phyloP scores from a whole-genome alignment of 2,888 invertebrate genomes.

The Drosophila kuntzei region DNA sequence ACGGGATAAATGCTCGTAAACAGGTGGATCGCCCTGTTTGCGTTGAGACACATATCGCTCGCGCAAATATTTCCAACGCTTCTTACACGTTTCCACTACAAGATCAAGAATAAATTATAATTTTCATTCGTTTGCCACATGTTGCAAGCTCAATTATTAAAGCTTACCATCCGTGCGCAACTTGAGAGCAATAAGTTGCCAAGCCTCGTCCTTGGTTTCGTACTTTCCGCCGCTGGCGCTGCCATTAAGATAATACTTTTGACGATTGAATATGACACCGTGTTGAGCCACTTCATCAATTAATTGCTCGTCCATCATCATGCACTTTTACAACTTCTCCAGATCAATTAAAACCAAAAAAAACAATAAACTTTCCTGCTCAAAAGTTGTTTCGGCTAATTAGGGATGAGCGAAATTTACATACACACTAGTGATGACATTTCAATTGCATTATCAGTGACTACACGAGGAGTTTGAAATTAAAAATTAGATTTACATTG shows the following conservation, averaged over 20 bases:
- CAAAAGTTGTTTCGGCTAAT: slow-evolving; percentile 23
- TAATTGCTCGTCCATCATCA: slow-evolving; percentile 85
- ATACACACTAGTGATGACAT: slow-evolving; percentile 6
- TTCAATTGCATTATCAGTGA: background rate
- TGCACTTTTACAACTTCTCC: slow-evolving; percentile 13
- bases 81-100: slow-evolving; percentile 85
- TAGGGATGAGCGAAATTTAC: slow-evolving; percentile 28
- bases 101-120: background rate
- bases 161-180: slow-evolving; percentile 84
- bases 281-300: slow-evolving; percentile 85
- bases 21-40: slow-evolving; percentile 85
- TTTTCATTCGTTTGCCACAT: background rate
- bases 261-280: slow-evolving; percentile 85
- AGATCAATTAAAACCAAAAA: slow-evolving; percentile 4
- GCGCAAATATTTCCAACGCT: slow-evolving; percentile 85
- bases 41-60: slow-evolving; percentile 85
- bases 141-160: slow-evolving; percentile 3
- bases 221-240: slow-evolving; percentile 80
- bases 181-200: slow-evolving; percentile 84
- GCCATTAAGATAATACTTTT: slow-evolving; percentile 85
- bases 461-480: background rate
- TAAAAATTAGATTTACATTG: background rate
- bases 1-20: slow-evolving; percentile 85
- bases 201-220: slow-evolving; percentile 85
- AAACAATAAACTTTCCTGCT: slow-evolving; percentile 22